A percentile compares a stretch with the other conserved stretches of the same genome.
phyloP scores from a whole-genome alignment of 2,888 invertebrate genomes.

The Sphecodes monilicornis region DNA sequence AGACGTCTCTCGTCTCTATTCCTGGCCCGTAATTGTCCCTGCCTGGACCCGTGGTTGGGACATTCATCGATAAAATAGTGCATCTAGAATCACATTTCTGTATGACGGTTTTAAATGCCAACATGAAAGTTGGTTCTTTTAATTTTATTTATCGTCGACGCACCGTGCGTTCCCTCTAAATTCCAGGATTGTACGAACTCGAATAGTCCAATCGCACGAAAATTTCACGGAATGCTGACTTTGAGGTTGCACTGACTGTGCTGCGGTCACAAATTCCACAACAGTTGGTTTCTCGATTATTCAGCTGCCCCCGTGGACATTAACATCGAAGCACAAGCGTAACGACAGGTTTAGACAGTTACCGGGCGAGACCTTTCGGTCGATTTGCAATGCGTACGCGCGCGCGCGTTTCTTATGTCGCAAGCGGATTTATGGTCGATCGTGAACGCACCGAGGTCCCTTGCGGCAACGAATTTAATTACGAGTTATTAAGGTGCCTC shows the following conservation, averaged over 20 bases:
- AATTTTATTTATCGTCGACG: no score
- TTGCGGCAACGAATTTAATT: constrained; percentile 34
- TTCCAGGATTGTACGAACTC: not conserved
- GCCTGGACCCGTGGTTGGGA: no score
- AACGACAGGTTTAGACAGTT: not conserved
- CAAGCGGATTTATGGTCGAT: constrained; percentile 15
- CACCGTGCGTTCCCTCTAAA: no score
- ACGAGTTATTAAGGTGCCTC: constrained; percentile 34
- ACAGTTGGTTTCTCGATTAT: not conserved
- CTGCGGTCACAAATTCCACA: not conserved
- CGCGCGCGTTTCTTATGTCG: not conserved
- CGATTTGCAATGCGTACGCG: not conserved
- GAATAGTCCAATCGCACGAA: not conserved
- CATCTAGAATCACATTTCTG: no score
- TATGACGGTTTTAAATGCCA: no score
- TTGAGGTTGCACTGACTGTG: not conserved
- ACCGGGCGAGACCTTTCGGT: not conserved
- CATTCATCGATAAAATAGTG: no score
- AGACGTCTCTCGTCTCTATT: no score
- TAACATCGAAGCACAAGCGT: not conserved
- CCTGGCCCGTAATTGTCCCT: no score
- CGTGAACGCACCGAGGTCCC: not conserved
- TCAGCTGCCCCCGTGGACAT: not conserved
- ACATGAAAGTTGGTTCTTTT: no score
- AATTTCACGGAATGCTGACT: not conserved